Conservation (phyloP, 2,888 invertebrate species). For the Muscina levida region DNA sequence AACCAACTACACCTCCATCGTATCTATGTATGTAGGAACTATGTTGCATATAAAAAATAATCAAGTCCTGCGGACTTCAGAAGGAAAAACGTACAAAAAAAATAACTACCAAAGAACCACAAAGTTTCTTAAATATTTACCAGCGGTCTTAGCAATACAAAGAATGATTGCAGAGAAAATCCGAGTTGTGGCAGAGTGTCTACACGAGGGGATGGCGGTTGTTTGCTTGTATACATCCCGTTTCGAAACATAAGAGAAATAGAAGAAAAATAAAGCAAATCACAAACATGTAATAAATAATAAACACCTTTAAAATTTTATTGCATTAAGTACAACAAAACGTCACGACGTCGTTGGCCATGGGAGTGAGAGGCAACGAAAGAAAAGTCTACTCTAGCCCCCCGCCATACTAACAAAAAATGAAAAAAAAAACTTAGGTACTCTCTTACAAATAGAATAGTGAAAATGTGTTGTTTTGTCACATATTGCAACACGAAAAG, state of each 20-base stretch:
- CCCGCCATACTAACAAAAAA: not conserved
- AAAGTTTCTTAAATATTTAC: constrained; percentile 37
- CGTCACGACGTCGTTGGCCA: constrained; percentile 27
- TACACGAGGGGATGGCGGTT: not conserved
- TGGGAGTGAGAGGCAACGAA: not conserved
- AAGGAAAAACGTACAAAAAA: constrained; percentile 4
- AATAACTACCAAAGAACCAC: constrained; percentile 29
- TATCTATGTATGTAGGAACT: no score
- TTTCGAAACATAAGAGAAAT: constrained; percentile 26
- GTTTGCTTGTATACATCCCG: not conserved
- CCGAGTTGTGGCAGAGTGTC: not conserved
- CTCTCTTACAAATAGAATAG: not conserved
- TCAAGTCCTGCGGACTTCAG: constrained; percentile 6
- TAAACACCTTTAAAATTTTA: constrained; percentile 70
- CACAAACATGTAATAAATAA: constrained; percentile 70
- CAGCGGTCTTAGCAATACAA: constrained; percentile 3
- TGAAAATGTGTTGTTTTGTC: no score
- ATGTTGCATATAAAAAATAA: not conserved
- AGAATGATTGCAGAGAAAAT: not conserved
- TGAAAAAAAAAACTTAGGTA: not conserved
- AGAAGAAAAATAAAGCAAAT: constrained; percentile 60
- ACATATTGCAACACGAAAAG: not conserved
- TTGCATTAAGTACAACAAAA: constrained; percentile 61
- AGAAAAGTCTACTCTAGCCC: not conserved
- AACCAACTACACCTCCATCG: no score